These are phyloP conservation scores for Nowickia ferox DNA, from an alignment of 2,888 invertebrate genomes.

Conservation along the genomic window DNA sequence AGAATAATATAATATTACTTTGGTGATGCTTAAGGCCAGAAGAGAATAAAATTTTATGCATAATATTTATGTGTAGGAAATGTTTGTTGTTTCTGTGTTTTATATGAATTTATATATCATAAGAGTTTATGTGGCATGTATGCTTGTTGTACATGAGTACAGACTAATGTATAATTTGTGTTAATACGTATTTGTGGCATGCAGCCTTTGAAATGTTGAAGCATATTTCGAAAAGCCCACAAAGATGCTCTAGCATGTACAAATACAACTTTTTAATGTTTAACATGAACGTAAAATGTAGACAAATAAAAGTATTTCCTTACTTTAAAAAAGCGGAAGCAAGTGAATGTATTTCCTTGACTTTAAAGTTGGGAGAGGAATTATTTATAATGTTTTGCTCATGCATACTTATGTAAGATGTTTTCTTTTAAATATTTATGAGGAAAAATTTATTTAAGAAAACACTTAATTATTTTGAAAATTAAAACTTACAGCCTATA, in stretches of 20 bases:
- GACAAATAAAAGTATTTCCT: conserved; percentile 10
- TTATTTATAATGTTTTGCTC: background rate
- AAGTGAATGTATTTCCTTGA: conserved; percentile 3
- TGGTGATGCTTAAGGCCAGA: conserved; percentile 34
- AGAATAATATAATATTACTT: conserved; percentile 13
- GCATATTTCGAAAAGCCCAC: conserved; percentile 20
- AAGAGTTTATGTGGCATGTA: background rate
- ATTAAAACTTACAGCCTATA: no score
- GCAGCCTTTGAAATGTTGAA: conserved; percentile 15
- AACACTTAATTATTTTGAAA: no score
- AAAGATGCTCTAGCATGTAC: conserved; percentile 8
- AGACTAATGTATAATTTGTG: conserved; percentile 21
- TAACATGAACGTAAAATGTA: background rate
- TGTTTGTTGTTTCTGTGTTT: conserved; percentile 1
- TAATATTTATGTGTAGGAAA: conserved; percentile 40
- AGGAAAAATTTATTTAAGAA: no score
- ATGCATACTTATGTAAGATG: no score
- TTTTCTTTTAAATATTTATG: no score
- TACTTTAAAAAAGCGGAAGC: background rate
- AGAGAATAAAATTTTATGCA: conserved; percentile 43
- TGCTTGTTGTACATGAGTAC: background rate
- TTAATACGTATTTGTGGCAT: conserved; percentile 17
- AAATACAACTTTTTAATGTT: conserved; percentile 16
- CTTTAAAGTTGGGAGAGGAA: background rate
- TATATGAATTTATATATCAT: background rate